phyloP scores from a whole-genome alignment of 2,797 vertebrate genomes.

The Lerista edwardsae region DNA sequence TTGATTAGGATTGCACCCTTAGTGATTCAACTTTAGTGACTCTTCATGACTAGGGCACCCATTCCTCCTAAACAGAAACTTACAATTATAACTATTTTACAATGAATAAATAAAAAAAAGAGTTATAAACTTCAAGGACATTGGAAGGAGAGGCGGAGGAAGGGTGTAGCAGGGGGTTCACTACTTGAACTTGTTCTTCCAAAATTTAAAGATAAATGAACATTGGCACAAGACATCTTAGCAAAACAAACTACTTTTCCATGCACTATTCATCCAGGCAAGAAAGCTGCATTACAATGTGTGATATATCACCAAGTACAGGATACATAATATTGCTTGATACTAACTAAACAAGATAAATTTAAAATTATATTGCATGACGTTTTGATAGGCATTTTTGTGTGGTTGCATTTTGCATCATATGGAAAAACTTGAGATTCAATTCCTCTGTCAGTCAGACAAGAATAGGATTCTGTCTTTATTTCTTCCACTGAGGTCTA shows the following conservation, averaged over 20 bases:
- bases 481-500: not conserved
- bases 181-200: not conserved
- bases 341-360: slow-evolving; percentile 13
- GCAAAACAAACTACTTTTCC: slow-evolving; percentile 22
- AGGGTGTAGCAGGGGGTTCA: too few species aligned
- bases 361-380: not conserved
- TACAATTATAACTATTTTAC: not conserved
- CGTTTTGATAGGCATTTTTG: not conserved
- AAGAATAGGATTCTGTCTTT: not conserved
- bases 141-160: too few species aligned
- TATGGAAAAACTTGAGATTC: not conserved
- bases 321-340: not conserved
- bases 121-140: not conserved
- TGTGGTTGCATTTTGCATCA: not conserved
- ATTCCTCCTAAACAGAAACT: too few species aligned
- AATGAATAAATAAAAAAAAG: not conserved
- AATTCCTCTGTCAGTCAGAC: not conserved
- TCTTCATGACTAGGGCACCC: too few species aligned
- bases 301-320: not conserved
- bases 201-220: slow-evolving; percentile 1
- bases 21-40: too few species aligned
- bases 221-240: slow-evolving; percentile 29
- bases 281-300: not conserved
- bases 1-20: too few species aligned
- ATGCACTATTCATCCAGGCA: slow-evolving; percentile 11